phyloP scores from a whole-genome alignment of 2,888 invertebrate species.

The Zele albiditarsus region DNA sequence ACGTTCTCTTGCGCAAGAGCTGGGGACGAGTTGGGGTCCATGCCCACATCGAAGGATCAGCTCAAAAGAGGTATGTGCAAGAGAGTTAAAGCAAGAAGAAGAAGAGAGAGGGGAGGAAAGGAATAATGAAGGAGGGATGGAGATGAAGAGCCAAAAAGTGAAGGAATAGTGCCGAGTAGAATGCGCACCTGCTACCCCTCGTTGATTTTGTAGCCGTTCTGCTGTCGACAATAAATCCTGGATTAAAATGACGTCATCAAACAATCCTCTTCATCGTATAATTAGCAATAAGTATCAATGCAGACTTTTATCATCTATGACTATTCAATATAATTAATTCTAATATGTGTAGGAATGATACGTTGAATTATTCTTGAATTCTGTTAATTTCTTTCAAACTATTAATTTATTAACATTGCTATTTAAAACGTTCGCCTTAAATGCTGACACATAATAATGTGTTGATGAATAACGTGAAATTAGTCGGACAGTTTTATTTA shows the following conservation, averaged over 20 bases:
- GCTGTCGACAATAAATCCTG: constrained; percentile 28
- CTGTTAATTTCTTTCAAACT: no score
- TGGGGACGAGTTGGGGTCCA: background rate
- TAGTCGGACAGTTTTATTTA: constrained; percentile 43
- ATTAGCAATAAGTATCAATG: constrained; percentile 33
- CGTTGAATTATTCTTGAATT: background rate
- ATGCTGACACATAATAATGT: background rate
- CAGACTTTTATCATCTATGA: background rate
- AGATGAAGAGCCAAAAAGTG: no score
- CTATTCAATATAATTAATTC: background rate
- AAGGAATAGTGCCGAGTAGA: background rate
- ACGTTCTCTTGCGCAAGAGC: background rate
- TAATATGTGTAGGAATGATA: no score
- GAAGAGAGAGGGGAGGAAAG: no score
- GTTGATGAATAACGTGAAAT: constrained; percentile 46
- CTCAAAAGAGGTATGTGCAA: background rate
- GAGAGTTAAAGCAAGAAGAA: background rate
- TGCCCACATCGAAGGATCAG: background rate
- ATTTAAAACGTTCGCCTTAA: no score
- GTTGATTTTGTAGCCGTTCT: constrained; percentile 28
- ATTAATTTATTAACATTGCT: no score
- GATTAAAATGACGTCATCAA: constrained; percentile 22
- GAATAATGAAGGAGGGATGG: no score
- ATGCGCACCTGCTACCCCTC: constrained; percentile 36
- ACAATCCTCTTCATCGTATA: constrained; percentile 10